These are phyloP conservation scores for Gonatopus flavifemur DNA, from an alignment of 1,140 invertebrate species.

Conservation along the genomic window DNA sequence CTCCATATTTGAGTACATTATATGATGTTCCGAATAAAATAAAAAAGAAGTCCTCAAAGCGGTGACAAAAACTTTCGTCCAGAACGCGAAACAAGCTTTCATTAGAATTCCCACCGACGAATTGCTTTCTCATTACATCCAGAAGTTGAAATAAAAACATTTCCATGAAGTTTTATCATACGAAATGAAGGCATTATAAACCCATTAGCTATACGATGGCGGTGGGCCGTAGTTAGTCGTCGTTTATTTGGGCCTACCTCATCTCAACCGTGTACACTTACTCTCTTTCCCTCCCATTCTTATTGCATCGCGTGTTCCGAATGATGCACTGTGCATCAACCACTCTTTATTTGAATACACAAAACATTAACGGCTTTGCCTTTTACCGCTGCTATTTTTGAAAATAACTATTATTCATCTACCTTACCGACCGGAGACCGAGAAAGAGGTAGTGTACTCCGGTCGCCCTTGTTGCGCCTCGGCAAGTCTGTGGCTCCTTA, in stretches of 20 bases:
- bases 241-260: background rate
- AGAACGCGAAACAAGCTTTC: too few relatives aligned
- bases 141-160: too few relatives aligned
- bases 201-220: conserved; percentile 49
- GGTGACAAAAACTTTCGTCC: too few relatives aligned
- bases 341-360: conserved; percentile 52
- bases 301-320: conserved; percentile 46
- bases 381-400: background rate
- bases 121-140: too few relatives aligned
- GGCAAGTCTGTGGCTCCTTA: conserved; percentile 16
- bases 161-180: conserved; percentile 42
- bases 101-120: too few relatives aligned
- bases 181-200: conserved; percentile 54
- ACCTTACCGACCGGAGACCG: too few relatives aligned
- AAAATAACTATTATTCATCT: too few relatives aligned
- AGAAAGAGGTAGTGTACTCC: too few relatives aligned
- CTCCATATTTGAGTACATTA: too few relatives aligned
- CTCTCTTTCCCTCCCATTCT: too few relatives aligned
- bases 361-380: conserved; percentile 46
- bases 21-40: too few relatives aligned
- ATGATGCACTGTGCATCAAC: conserved; percentile 37
- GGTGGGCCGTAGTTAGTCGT: conserved; percentile 8
- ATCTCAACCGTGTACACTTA: background rate
- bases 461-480: background rate
- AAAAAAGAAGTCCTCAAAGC: too few relatives aligned